A percentile compares a stretch with the other conserved stretches of the same genome.
Conservation (phyloP, 2,888 invertebrate genomes). For the Drosophila suboccidentalis region DNA sequence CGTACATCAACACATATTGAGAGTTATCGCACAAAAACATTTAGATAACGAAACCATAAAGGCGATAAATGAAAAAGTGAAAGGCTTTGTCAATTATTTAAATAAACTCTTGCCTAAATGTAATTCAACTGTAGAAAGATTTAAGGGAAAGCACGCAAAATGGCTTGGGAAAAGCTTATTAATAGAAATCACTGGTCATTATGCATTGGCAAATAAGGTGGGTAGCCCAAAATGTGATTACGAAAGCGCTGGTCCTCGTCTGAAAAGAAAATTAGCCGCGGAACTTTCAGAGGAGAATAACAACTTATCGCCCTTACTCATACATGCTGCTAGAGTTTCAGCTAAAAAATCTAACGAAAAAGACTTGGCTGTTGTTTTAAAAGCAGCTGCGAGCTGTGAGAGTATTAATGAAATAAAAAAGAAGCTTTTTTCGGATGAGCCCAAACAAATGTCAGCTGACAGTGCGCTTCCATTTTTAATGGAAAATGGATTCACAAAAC, state of each 20-base stretch:
- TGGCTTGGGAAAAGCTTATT: background rate
- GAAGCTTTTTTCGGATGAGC: no score
- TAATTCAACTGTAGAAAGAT: background rate
- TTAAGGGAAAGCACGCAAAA: background rate
- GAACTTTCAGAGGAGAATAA: conserved; percentile 2
- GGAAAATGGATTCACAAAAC: no score
- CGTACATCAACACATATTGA: conserved; percentile 1
- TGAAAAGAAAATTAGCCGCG: conserved; percentile 1
- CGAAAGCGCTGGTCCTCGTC: background rate
- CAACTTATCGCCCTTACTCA: background rate
- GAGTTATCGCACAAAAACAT: background rate
- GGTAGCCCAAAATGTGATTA: background rate
- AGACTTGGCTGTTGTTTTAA: conserved; percentile 8
- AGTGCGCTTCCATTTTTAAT: no score
- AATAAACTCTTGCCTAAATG: background rate
- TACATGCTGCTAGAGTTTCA: background rate
- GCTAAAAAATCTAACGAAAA: conserved; percentile 2
- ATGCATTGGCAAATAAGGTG: conserved; percentile 1
- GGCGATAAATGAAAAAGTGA: conserved; percentile 1
- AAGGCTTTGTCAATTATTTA: background rate
- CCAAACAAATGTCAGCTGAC: no score
- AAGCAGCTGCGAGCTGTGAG: conserved; percentile 14
- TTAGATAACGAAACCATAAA: background rate
- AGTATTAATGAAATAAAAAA: conserved; percentile 3
- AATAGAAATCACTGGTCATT: background rate